phyloP scores from a whole-genome alignment of 2,113 vertebrate species.

The Mesitornis unicolor region DNA sequence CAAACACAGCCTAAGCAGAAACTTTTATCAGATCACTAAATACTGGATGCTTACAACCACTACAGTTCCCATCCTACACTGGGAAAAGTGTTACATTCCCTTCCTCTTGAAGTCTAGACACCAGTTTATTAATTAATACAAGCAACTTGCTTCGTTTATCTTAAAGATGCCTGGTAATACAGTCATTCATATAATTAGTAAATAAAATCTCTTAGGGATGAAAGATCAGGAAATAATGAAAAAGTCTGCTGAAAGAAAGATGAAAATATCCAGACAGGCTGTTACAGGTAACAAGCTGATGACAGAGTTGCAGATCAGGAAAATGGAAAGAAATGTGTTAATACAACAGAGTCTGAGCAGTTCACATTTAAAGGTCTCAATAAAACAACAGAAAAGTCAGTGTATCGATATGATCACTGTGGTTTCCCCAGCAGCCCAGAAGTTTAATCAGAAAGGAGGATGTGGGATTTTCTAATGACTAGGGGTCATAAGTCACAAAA shows the following conservation, averaged over 20 bases:
- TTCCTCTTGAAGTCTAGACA: background rate
- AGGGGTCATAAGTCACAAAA: background rate
- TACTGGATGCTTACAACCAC: background rate
- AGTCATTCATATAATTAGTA: background rate
- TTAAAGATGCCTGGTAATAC: background rate
- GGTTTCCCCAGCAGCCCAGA: background rate
- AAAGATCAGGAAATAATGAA: background rate
- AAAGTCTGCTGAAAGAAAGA: background rate
- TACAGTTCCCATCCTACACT: background rate
- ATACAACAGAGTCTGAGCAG: background rate
- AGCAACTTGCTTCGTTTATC: background rate
- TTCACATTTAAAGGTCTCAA: background rate
- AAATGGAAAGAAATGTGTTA: background rate
- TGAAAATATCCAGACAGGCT: background rate
- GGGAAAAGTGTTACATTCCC: background rate
- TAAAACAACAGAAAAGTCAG: background rate
- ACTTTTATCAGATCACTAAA: background rate
- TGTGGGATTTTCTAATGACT: background rate
- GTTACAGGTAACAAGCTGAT: background rate
- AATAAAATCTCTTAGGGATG: background rate
- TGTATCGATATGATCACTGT: accelerated
- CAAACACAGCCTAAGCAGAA: background rate
- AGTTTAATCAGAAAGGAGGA: background rate
- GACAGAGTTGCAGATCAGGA: background rate
- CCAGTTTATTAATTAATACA: background rate